Conservation (phyloP, 2,888 invertebrate species). For the Parnassius smintheus region DNA sequence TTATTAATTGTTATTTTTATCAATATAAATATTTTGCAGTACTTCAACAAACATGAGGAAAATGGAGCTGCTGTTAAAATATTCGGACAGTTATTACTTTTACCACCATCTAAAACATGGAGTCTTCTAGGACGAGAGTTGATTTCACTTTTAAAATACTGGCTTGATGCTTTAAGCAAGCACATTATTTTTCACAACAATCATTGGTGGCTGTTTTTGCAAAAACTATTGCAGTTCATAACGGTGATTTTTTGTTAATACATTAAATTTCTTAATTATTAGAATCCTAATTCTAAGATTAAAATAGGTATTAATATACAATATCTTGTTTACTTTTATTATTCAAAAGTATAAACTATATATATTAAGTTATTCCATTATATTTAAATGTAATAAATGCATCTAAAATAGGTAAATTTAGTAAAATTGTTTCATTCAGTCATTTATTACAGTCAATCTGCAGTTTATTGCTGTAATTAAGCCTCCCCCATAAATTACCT, state of each 20-base stretch:
- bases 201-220: conserved; percentile 63
- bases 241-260: conserved; percentile 40
- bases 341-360: too few relatives aligned
- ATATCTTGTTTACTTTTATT: too few relatives aligned
- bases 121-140: conserved; percentile 53
- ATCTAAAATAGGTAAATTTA: background rate
- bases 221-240: conserved; percentile 49
- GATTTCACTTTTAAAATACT: conserved; percentile 53
- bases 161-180: conserved; percentile 58
- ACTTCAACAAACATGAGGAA: conserved; percentile 56
- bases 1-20: background rate
- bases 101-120: conserved; percentile 59
- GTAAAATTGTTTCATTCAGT: background rate
- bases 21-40: conserved; percentile 44
- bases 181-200: conserved; percentile 49
- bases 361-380: background rate
- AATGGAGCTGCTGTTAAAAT: conserved; percentile 57
- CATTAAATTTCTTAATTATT: background rate
- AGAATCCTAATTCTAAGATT: too few relatives aligned
- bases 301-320: too few relatives aligned
- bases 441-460: background rate
- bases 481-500: too few relatives aligned
- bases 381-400: background rate
- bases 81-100: conserved; percentile 47
- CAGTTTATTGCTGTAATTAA: too few relatives aligned